These are phyloP conservation scores for Xiphorhynchus erythropygius DNA, from an alignment of 2,797 vertebrate genomes.

Conservation along the genomic window DNA sequence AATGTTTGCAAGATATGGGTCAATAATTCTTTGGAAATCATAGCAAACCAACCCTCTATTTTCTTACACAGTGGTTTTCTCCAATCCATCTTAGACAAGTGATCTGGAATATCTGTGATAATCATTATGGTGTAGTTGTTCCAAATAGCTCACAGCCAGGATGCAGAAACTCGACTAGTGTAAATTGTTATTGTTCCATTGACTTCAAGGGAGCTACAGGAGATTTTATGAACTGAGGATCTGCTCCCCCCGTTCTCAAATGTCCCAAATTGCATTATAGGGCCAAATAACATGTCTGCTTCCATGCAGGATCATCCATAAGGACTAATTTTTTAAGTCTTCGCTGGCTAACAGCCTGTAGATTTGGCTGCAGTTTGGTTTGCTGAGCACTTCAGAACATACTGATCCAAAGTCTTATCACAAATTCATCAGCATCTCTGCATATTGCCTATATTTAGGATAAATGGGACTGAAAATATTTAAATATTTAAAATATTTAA, in stretches of 20 bases:
- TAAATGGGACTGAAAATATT: not conserved
- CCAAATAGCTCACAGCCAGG: constrained; percentile 63
- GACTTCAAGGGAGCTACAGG: constrained; percentile 55
- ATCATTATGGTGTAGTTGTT: constrained; percentile 41
- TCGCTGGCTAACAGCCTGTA: constrained; percentile 1
- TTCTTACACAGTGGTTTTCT: constrained; percentile 8
- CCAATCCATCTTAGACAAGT: not conserved
- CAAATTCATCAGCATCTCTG: not conserved
- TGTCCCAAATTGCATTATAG: not conserved
- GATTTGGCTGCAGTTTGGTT: not conserved
- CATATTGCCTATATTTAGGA: not conserved
- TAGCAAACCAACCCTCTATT: constrained; percentile 45
- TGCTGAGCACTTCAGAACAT: not conserved
- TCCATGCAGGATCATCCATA: constrained; percentile 8
- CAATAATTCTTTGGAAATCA: constrained; percentile 60
- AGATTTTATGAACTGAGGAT: constrained; percentile 58
- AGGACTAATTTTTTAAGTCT: constrained; percentile 34
- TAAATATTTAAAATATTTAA: not conserved
- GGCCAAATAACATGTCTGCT: constrained; percentile 42
- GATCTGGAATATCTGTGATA: constrained; percentile 59
- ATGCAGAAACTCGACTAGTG: constrained; percentile 52
- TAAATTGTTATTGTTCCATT: constrained; percentile 61
- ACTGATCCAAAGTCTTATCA: not conserved
- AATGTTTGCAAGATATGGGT: constrained; percentile 58
- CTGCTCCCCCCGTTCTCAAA: constrained; percentile 25